Evolutionary conservation across 2,797 vertebrate species (phyloP).

Genomic region (Amphiprion clarkii): DNA sequence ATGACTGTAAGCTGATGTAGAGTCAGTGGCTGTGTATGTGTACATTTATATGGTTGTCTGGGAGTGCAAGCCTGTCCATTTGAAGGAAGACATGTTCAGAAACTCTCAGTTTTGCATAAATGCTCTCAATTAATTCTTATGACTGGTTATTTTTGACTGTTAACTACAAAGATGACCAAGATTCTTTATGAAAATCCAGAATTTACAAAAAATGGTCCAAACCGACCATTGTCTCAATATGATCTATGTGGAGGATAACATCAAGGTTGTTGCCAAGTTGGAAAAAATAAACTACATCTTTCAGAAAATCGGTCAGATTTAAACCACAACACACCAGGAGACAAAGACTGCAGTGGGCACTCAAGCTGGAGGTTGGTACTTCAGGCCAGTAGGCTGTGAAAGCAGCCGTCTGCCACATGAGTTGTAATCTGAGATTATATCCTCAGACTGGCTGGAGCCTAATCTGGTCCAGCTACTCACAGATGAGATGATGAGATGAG

Average conservation of each 20-base stretch:
- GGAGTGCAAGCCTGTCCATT: neutral
- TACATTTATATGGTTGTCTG: neutral
- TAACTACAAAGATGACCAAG: too few relatives aligned
- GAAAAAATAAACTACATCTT: neutral
- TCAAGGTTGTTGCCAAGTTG: neutral
- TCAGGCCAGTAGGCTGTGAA: conserved; percentile 36
- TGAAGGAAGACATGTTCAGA: neutral
- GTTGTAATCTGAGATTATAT: conserved; percentile 78
- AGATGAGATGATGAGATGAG: conserved; percentile 49
- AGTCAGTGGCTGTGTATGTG: too few relatives aligned
- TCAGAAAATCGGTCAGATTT: neutral
- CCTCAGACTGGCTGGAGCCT: conserved; percentile 59
- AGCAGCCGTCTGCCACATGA: conserved; percentile 61
- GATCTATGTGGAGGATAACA: neutral
- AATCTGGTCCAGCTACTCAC: conserved; percentile 72
- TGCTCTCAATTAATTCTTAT: too few relatives aligned
- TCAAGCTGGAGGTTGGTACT: conserved; percentile 34
- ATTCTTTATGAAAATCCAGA: too few relatives aligned
- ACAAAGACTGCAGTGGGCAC: conserved; percentile 40
- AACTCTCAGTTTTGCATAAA: neutral
- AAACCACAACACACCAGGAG: neutral
- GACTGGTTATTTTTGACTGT: too few relatives aligned
- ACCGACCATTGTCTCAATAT: too few relatives aligned
- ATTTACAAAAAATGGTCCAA: too few relatives aligned
- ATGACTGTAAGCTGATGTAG: too few relatives aligned